phyloP scores from a whole-genome alignment of 2,888 invertebrate genomes.

The Laspeyria flexula region DNA sequence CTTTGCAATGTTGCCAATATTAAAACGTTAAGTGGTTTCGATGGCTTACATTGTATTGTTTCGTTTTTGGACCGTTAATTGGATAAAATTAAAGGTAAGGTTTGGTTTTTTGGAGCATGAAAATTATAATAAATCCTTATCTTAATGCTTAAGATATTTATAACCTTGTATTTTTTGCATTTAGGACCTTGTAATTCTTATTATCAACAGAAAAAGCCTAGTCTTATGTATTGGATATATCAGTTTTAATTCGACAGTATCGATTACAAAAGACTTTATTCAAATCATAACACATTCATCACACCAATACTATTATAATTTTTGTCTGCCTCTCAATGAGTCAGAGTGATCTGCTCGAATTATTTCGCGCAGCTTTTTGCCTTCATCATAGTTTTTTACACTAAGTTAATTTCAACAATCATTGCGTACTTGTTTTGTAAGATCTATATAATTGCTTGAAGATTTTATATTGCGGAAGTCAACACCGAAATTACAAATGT shows the following conservation, averaged over 20 bases:
- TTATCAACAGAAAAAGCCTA: too few relatives aligned
- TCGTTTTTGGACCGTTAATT: neutral
- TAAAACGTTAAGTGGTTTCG: neutral
- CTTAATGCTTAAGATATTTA: too few relatives aligned
- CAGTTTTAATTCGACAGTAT: too few relatives aligned
- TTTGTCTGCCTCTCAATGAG: constrained; percentile 57
- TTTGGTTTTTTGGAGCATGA: too few relatives aligned
- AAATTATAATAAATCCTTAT: too few relatives aligned
- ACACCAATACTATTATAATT: constrained; percentile 52
- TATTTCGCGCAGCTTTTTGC: constrained; percentile 63
- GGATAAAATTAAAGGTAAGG: too few relatives aligned
- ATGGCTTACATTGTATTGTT: neutral
- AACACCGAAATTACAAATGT: constrained; percentile 33
- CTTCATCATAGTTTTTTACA: constrained; percentile 45
- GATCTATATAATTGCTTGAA: constrained; percentile 37
- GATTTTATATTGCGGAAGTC: constrained; percentile 49
- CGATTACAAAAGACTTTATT: too few relatives aligned
- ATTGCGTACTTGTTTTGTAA: constrained; percentile 47
- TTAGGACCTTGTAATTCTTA: too few relatives aligned
- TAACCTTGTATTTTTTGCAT: too few relatives aligned
- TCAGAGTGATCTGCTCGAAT: constrained; percentile 68
- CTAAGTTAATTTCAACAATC: constrained; percentile 51
- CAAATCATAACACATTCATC: constrained; percentile 50
- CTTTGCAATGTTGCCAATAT: constrained; percentile 44
- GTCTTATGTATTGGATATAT: too few relatives aligned